phyloP scores from a whole-genome alignment of 2,888 invertebrate genomes.

The Adineta ricciae region DNA sequence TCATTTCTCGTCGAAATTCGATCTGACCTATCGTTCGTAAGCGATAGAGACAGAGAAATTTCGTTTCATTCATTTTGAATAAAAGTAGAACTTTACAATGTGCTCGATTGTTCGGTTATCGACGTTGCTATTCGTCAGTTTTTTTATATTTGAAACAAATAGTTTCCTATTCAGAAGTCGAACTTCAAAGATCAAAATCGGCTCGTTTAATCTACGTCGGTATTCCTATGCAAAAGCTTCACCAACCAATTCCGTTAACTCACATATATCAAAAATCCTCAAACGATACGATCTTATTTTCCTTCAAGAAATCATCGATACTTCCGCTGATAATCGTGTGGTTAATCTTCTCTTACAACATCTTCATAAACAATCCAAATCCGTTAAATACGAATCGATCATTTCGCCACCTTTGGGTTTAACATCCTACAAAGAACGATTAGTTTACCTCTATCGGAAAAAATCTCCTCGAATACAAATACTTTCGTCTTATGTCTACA shows the following conservation, averaged over 20 bases:
- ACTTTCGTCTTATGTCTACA: constrained; percentile 17
- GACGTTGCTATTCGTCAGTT: not conserved
- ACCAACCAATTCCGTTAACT: not conserved
- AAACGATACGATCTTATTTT: constrained; percentile 40
- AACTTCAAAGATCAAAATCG: not conserved
- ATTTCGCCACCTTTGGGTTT: constrained; percentile 42
- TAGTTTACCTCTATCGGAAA: constrained; percentile 42
- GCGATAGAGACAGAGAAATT: too few species aligned
- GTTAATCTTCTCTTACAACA: constrained; percentile 37
- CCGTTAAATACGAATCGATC: constrained; percentile 34
- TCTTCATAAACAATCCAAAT: constrained; percentile 35
- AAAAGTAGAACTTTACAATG: not conserved
- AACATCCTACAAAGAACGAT: constrained; percentile 41
- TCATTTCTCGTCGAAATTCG: not conserved
- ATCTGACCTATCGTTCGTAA: not conserved
- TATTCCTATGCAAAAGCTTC: not conserved
- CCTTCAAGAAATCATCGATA: constrained; percentile 41
- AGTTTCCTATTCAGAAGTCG: not conserved
- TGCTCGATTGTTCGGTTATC: not conserved
- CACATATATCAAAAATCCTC: constrained; percentile 15
- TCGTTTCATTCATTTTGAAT: not conserved
- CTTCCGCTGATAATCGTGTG: constrained; percentile 36
- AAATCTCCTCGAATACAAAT: constrained; percentile 15
- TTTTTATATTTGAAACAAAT: not conserved
- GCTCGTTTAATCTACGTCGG: constrained; percentile 19